Evolutionary conservation across 2,888 invertebrate species (phyloP).

Genomic region (Aphidius colemani): DNA sequence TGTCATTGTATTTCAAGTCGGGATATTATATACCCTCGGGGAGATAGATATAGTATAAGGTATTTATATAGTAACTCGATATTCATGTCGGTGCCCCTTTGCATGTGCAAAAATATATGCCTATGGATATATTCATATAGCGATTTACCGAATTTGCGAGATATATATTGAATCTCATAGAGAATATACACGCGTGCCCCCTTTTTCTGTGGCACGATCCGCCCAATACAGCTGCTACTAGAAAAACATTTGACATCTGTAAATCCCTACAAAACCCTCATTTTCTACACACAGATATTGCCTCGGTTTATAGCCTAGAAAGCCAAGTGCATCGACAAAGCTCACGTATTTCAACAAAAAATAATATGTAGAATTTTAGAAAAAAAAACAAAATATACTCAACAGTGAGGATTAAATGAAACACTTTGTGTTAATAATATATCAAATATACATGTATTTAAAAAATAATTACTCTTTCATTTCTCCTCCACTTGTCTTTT

Average conservation of each 20-base stretch:
- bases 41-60: slow-evolving; percentile 34
- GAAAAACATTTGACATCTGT: slow-evolving; percentile 55
- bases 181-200: too few relatives aligned
- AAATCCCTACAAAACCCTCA: slow-evolving; percentile 38
- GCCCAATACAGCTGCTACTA: slow-evolving; percentile 48
- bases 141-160: background rate
- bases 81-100: slow-evolving; percentile 35
- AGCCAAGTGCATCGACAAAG: slow-evolving; percentile 3
- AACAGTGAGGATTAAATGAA: background rate
- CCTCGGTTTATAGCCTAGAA: slow-evolving; percentile 1
- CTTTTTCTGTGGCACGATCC: slow-evolving; percentile 35
- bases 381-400: too few relatives aligned
- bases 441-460: too few relatives aligned
- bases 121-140: too few relatives aligned
- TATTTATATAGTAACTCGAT: slow-evolving; percentile 49
- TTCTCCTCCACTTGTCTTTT: too few relatives aligned
- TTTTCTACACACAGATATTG: slow-evolving; percentile 23
- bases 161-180: slow-evolving; percentile 11
- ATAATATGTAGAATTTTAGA: background rate
- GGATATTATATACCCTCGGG: slow-evolving; percentile 34
- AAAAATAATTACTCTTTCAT: too few relatives aligned
- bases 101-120: slow-evolving; percentile 34
- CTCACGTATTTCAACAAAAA: background rate
- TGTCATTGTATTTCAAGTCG: slow-evolving; percentile 30
- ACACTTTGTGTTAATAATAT: slow-evolving; percentile 13